Conservation (phyloP, 2,113 vertebrate species). For the Chiloscyllium plagiosum region DNA sequence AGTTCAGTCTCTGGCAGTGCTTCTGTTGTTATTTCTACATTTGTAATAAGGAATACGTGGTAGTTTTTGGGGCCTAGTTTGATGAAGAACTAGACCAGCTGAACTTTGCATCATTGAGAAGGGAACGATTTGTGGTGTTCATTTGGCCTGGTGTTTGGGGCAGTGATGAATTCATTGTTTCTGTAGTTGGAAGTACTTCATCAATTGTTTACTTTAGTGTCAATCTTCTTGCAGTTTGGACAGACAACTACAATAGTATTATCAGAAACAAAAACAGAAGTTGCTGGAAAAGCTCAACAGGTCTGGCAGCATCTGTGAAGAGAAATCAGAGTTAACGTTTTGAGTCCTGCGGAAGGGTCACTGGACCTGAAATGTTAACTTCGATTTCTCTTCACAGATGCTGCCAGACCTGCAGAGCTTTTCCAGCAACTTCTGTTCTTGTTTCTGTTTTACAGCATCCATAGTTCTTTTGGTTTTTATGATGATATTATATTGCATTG, state of each 20-base stretch:
- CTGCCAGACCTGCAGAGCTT: too few relatives aligned
- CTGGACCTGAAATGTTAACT: too few relatives aligned
- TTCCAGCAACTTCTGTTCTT: too few relatives aligned
- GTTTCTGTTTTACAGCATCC: too few relatives aligned
- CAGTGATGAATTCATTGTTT: background rate
- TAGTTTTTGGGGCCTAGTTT: background rate
- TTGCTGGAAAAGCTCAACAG: too few relatives aligned
- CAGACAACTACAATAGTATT: background rate
- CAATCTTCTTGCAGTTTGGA: background rate
- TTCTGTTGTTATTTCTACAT: background rate
- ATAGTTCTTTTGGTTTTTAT: too few relatives aligned
- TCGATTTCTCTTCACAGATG: too few relatives aligned
- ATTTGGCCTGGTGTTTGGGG: background rate
- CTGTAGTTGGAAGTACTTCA: background rate
- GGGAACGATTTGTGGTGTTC: background rate
- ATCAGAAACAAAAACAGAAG: too few relatives aligned
- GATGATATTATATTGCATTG: background rate
- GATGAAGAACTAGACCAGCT: background rate
- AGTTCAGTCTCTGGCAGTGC: background rate
- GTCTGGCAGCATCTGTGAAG: too few relatives aligned
- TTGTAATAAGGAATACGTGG: background rate
- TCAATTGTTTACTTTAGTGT: background rate
- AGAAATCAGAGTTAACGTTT: too few relatives aligned
- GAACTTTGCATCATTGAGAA: background rate
- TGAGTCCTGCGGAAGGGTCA: too few relatives aligned